Percentiles rank a stretch among this genome's conserved stretches.
Evolutionary conservation across 2,888 invertebrate genomes (phyloP).

Genomic region (Oligia latruncula): DNA sequence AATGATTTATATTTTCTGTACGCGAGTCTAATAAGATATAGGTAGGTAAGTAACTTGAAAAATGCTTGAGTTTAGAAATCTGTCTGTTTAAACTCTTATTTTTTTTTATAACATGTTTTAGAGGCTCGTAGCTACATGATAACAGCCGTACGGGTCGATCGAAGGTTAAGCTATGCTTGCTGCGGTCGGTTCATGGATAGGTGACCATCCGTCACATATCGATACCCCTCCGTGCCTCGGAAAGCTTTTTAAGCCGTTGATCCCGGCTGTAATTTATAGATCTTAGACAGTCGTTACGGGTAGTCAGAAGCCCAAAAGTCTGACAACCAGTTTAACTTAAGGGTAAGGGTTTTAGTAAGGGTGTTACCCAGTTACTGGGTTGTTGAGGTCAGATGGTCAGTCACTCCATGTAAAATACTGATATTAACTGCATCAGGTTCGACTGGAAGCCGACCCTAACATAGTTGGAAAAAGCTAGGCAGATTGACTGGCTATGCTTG

Average conservation of each 20-base stretch:
- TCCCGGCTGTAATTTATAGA: neutral
- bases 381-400: neutral
- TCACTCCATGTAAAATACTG: neutral
- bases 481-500: neutral
- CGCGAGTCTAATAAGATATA: neutral
- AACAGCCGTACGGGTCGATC: neutral
- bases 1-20: neutral
- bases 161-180: neutral
- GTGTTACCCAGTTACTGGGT: neutral
- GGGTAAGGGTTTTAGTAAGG: neutral
- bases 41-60: too few species aligned
- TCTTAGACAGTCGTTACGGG: neutral
- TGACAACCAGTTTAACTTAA: neutral
- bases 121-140: neutral
- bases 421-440: neutral
- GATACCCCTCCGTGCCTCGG: neutral
- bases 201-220: neutral
- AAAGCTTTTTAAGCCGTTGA: neutral
- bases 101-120: neutral
- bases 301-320: neutral
- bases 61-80: neutral
- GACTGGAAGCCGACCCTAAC: neutral
- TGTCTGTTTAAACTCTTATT: neutral
- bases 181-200: neutral
- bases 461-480: neutral